Conservation (phyloP, 2,113 vertebrate genomes). For the Craseonycteris thonglongyai region DNA sequence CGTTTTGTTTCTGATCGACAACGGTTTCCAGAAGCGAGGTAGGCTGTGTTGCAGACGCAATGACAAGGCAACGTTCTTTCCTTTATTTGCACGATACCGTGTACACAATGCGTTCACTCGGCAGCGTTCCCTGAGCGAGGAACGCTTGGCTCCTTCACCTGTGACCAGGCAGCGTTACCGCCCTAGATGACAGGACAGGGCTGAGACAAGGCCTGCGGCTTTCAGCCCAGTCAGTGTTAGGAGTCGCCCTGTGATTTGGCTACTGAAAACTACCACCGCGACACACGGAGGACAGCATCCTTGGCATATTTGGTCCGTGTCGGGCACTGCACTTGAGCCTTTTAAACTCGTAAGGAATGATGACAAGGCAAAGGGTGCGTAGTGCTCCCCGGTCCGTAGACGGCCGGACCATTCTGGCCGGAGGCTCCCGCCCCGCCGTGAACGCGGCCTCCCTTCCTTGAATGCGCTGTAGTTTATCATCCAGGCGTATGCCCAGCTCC, state of each 20-base stretch:
- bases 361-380: not conserved
- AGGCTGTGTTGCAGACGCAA: not conserved
- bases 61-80: not conserved
- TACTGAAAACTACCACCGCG: not conserved
- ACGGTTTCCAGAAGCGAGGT: not conserved
- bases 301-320: not conserved
- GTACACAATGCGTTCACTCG: rapidly evolving
- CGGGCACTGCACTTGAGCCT: not conserved
- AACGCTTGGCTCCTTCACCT: not conserved
- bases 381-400: rapidly evolving
- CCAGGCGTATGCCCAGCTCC: not conserved
- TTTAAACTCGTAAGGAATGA: not conserved
- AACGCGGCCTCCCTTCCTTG: not conserved
- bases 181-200: not conserved
- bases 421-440: not conserved
- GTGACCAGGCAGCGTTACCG: not conserved
- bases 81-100: not conserved
- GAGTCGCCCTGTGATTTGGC: not conserved
- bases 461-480: not conserved
- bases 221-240: not conserved
- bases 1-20: not conserved
- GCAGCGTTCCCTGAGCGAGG: not conserved
- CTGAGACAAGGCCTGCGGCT: not conserved
- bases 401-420: not conserved
- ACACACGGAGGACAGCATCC: not conserved